A percentile compares a stretch with the other conserved stretches of the same genome.
Conservation (phyloP, 2,888 invertebrate genomes). For the Lochmaea crataegi region DNA sequence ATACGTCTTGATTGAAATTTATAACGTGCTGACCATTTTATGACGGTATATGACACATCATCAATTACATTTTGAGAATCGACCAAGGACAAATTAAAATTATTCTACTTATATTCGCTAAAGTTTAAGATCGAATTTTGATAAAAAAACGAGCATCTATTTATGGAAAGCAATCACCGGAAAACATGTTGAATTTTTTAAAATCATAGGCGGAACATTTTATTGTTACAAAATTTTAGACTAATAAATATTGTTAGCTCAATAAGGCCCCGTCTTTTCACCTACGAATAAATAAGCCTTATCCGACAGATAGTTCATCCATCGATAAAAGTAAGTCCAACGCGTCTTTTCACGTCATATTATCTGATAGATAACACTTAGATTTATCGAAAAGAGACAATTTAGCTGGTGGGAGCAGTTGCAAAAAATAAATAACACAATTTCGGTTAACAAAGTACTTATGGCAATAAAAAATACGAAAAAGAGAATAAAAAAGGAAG, state of each 20-base stretch:
- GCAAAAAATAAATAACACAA: too few relatives aligned
- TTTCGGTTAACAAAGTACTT: too few relatives aligned
- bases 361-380: too few relatives aligned
- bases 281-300: too few relatives aligned
- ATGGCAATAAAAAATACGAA: too few relatives aligned
- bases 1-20: conserved; percentile 31
- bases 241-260: background rate
- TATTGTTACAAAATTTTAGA: background rate
- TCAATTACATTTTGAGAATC: conserved; percentile 24
- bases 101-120: background rate
- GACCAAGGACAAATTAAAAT: conserved; percentile 26
- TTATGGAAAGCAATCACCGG: background rate
- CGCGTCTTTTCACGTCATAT: too few relatives aligned
- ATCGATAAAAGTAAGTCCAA: too few relatives aligned
- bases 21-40: conserved; percentile 28
- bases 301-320: too few relatives aligned
- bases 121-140: conserved; percentile 1
- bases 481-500: too few relatives aligned
- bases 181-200: background rate
- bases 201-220: background rate
- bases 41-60: conserved; percentile 30
- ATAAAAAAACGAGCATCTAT: background rate
- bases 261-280: too few relatives aligned
- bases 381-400: too few relatives aligned
- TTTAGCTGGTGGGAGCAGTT: too few relatives aligned